Evolutionary conservation across 2,888 invertebrate genomes (phyloP).

Genomic region (Ashinkailepas kermadecensis): DNA sequence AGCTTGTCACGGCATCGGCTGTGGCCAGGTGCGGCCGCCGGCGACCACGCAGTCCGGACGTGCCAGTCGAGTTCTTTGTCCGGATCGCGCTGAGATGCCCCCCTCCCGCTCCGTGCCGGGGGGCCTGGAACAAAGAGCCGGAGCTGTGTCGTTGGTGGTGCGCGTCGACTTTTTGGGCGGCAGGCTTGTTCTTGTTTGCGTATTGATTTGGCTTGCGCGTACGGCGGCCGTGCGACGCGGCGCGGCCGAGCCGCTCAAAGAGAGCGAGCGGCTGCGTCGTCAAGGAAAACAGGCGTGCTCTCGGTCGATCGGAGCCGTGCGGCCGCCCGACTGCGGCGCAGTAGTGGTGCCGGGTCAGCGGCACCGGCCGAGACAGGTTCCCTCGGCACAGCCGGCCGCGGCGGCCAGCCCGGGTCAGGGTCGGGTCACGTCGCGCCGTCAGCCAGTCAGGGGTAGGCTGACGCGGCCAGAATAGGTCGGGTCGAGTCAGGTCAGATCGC

Average conservation of each 20-base stretch:
- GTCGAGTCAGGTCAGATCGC: no score
- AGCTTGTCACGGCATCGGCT: background rate
- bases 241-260: background rate
- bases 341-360: no score
- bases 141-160: background rate
- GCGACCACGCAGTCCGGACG: background rate
- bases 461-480: no score
- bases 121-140: background rate
- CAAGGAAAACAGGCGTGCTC: background rate
- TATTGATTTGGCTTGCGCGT: background rate
- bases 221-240: background rate
- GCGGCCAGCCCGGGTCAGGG: background rate
- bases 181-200: background rate
- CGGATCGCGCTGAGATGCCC: background rate
- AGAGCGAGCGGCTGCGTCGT: background rate
- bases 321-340: background rate
- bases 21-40: background rate
- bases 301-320: no score
- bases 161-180: background rate
- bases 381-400: background rate
- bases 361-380: no score
- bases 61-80: background rate
- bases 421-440: no score
- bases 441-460: no score
- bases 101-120: background rate